A percentile compares a stretch with the other conserved stretches of the same genome.
These are phyloP conservation scores for Dryadula phaetusa DNA, from an alignment of 2,888 invertebrate species.

Conservation along the genomic window DNA sequence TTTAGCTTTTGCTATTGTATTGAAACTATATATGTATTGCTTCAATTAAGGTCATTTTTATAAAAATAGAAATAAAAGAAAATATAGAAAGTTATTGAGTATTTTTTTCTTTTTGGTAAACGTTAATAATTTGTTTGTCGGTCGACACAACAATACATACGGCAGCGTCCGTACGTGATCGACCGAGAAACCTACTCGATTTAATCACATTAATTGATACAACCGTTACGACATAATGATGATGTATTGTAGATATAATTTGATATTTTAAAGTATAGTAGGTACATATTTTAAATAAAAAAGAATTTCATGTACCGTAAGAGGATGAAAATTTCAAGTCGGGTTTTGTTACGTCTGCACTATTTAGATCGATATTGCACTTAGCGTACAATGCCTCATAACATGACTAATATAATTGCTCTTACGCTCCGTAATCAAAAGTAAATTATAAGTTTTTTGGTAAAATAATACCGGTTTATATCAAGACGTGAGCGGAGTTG, in stretches of 20 bases:
- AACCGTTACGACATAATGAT: constrained; percentile 79
- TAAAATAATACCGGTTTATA: constrained; percentile 57
- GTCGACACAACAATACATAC: constrained; percentile 39
- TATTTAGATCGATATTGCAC: constrained; percentile 57
- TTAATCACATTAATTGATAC: constrained; percentile 79
- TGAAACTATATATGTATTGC: not conserved
- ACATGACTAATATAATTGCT: constrained; percentile 71
- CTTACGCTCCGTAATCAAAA: constrained; percentile 69
- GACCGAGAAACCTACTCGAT: constrained; percentile 70
- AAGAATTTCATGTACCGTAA: constrained; percentile 58
- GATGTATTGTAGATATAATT: constrained; percentile 79
- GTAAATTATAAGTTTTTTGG: constrained; percentile 68
- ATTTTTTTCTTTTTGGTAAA: constrained; percentile 42
- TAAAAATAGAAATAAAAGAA: constrained; percentile 7
- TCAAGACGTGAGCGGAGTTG: constrained; percentile 49
- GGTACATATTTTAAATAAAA: constrained; percentile 56
- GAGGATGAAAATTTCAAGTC: constrained; percentile 48
- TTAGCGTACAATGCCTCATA: constrained; percentile 65
- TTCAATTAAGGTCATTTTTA: not conserved
- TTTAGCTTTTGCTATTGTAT: constrained; percentile 43
- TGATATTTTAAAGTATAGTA: constrained; percentile 72
- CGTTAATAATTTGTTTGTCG: constrained; percentile 41
- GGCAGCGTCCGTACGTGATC: constrained; percentile 66
- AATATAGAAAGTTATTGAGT: constrained; percentile 32
- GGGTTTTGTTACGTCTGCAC: constrained; percentile 48